Evolutionary conservation across 2,888 invertebrate genomes (phyloP).

Genomic region (Litoditis marina): DNA sequence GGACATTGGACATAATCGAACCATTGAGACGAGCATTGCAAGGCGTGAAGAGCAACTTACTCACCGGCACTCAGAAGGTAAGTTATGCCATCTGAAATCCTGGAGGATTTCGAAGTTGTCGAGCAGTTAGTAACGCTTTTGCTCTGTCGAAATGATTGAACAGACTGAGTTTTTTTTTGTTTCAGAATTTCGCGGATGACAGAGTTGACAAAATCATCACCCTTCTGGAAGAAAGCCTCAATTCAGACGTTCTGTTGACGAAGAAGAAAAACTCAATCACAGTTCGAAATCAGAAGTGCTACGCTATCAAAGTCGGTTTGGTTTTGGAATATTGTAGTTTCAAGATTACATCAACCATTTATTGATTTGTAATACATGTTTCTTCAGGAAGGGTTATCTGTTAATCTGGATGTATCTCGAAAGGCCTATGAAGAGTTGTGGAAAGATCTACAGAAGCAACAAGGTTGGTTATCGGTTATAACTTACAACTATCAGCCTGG

Average conservation of each 20-base stretch:
- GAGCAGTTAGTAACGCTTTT: too few relatives aligned
- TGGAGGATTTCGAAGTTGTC: slow-evolving; percentile 5
- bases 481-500: neutral
- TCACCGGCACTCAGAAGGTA: slow-evolving; percentile 32
- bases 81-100: neutral
- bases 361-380: neutral
- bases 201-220: slow-evolving; percentile 66
- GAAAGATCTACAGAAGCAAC: slow-evolving; percentile 17
- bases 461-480: too few relatives aligned
- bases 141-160: too few relatives aligned
- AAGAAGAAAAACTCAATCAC: slow-evolving; percentile 34
- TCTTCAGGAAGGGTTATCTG: slow-evolving; percentile 65
- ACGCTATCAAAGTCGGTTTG: slow-evolving; percentile 22
- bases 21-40: slow-evolving; percentile 65
- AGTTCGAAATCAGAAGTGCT: slow-evolving; percentile 39
- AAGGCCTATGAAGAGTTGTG: slow-evolving; percentile 81
- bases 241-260: slow-evolving; percentile 65
- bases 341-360: neutral
- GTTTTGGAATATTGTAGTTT: too few relatives aligned
- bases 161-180: too few relatives aligned
- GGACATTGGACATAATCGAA: slow-evolving; percentile 74
- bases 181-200: slow-evolving; percentile 64
- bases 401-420: slow-evolving; percentile 78
- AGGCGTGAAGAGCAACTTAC: slow-evolving; percentile 25
- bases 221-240: slow-evolving; percentile 67